Base-by-base conservation (phyloP, 2,888 invertebrate genomes). In the Clivina fossor region DNA sequence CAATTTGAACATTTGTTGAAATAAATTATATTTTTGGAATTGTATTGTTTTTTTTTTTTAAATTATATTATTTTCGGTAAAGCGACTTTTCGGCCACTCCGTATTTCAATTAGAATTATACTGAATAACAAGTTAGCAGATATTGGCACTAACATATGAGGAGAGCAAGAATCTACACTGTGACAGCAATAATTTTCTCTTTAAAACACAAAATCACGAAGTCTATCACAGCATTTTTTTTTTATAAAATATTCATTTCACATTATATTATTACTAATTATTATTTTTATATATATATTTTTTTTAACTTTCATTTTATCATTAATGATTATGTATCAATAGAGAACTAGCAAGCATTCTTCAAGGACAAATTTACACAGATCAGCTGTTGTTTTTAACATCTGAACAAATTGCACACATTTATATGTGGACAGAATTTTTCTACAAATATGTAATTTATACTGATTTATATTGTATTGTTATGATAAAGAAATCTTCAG, bases 141-240 rank as follows among this genome's bases (percentile, higher is more conserved):
- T 8, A 57, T 69, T 69, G 68, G 68, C 68, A 68, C 68, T 67
- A 69, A 61, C 61, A 61, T n/a, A n/a, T n/a, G n/a, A n/a, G n/a
- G n/a, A n/a, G 62, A 28, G 56, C 63, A 65, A 62, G 63, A 64
- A 64, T 65, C 66, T 66, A 69, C 68, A 67, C 69, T 65, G 67
- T 67, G 66, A 67, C 62, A 64, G 63, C 61, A 43, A n/a, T 43
- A 19, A 43, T 18, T 26, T 20, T n/a, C n/a, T n/a, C n/a, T n/a
- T n/a, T n/a, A n/a, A n/a, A n/a, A n/a, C n/a, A n/a, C n/a, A n/a
- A 15, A 24, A 43, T 43, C 43, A 43, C 43, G 43, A 43, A 26
- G n/a, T 43, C 43, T 43, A 43, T 43, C 43, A 43, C 43, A 43
- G 43, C 28, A 26, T 24, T 43, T 13, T 11, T 11, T 43, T 19